These are phyloP conservation scores for Spondyliosoma cantharus DNA, from an alignment of 2,797 vertebrate species.

Conservation along the genomic window DNA sequence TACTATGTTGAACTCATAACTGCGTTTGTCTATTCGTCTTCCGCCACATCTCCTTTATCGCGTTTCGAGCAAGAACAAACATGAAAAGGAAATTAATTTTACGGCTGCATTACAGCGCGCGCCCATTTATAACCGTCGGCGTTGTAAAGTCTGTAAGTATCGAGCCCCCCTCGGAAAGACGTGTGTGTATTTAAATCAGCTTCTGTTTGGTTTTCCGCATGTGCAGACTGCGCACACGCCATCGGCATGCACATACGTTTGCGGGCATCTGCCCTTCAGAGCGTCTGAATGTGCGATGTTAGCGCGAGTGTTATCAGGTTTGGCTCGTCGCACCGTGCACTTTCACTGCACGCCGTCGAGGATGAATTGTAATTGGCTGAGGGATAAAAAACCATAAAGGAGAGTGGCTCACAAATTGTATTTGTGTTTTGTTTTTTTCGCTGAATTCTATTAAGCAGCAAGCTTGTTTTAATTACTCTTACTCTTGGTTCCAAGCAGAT, in stretches of 20 bases:
- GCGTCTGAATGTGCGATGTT: constrained; percentile 46
- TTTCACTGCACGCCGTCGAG: constrained; percentile 54
- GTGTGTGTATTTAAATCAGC: constrained; percentile 7
- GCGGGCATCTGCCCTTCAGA: not conserved
- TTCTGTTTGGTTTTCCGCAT: not conserved
- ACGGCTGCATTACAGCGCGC: not conserved
- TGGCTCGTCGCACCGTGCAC: constrained; percentile 46
- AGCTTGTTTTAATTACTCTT: constrained; percentile 83
- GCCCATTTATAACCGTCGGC: not conserved
- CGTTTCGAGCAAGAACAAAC: constrained; percentile 6
- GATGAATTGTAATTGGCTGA: constrained; percentile 71
- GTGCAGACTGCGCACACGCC: constrained; percentile 4
- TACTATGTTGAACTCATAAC: constrained; percentile 14
- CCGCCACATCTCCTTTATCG: not conserved
- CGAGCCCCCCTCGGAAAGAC: not conserved
- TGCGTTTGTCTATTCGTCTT: constrained; percentile 1
- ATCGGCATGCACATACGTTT: constrained; percentile 41
- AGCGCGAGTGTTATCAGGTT: constrained; percentile 47
- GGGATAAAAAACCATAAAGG: constrained; percentile 71
- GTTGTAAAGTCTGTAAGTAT: not conserved
- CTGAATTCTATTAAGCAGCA: constrained; percentile 76
- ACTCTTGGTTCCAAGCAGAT: constrained; percentile 78
- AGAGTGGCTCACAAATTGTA: constrained; percentile 72
- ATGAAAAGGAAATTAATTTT: not conserved
- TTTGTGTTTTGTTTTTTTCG: constrained; percentile 59